A percentile compares a stretch with the other conserved stretches of the same genome.
Conservation (phyloP, 2,113 vertebrate species). For the Notechis scutatus region DNA sequence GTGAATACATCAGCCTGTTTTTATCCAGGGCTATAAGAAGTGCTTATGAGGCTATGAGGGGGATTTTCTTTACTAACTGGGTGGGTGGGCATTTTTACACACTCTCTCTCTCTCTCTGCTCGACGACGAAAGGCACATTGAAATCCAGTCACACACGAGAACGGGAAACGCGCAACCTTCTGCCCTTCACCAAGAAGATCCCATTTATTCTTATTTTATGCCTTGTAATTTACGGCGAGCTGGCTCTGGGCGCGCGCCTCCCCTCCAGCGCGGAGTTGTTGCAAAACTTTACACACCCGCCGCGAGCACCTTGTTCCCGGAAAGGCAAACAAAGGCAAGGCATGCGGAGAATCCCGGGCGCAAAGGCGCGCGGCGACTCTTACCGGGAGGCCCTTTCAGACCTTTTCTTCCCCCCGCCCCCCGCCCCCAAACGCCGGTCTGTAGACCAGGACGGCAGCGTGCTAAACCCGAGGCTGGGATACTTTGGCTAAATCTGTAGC, state of each 20-base stretch:
- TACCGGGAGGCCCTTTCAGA: neutral
- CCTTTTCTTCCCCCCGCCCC: too few relatives aligned
- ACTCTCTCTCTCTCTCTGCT: neutral
- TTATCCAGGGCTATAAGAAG: neutral
- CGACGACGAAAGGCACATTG: neutral
- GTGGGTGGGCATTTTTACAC: neutral
- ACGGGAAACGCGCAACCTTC: neutral
- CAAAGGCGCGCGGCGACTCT: neutral
- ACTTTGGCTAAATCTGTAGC: neutral
- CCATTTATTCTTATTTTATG: neutral
- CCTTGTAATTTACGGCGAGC: neutral
- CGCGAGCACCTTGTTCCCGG: neutral
- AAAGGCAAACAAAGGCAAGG: neutral
- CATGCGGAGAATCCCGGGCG: neutral
- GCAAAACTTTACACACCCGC: neutral
- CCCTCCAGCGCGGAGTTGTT: neutral
- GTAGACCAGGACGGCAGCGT: neutral
- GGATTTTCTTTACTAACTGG: neutral
- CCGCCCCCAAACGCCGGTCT: neutral
- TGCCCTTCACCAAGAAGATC: neutral
- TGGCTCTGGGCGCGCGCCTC: neutral
- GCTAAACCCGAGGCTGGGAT: neutral
- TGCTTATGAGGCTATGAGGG: neutral
- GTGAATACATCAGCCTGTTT: neutral
- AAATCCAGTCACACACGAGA: neutral